A percentile compares a stretch with the other conserved stretches of the same genome.
Conservation (phyloP, 2,113 vertebrate species). For the Periophthalmus modestus region DNA sequence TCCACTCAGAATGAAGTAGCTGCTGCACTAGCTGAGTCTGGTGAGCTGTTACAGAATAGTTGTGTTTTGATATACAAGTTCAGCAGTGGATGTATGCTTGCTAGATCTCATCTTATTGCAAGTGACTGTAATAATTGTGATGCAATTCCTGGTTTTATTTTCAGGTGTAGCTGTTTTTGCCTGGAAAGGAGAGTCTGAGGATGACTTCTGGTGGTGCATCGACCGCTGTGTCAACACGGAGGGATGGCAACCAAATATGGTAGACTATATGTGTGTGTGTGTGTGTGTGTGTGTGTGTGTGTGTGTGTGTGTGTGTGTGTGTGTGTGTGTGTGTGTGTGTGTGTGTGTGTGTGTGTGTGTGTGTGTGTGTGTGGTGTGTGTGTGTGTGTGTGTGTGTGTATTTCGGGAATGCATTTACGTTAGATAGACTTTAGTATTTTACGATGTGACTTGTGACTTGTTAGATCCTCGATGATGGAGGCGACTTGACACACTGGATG, state of each 20-base stretch:
- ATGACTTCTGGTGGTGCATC: slow-evolving; percentile 99
- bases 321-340: no score
- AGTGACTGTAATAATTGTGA: no score
- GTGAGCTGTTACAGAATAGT: slow-evolving; percentile 32
- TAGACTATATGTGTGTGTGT: no score
- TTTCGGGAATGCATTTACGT: background rate
- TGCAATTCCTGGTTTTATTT: no score
- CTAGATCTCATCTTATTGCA: background rate
- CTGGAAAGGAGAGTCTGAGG: slow-evolving; percentile 99
- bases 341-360: no score
- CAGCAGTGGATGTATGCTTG: background rate
- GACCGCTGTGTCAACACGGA: slow-evolving; percentile 91
- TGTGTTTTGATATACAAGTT: background rate
- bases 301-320: no score
- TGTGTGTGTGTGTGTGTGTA: no score
- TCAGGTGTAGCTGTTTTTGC: slow-evolving; percentile 96
- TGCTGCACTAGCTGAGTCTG: slow-evolving; percentile 86
- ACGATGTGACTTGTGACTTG: background rate
- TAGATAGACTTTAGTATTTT: background rate
- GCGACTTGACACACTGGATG: slow-evolving; percentile 98
- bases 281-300: no score
- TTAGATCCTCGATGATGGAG: slow-evolving; percentile 97
- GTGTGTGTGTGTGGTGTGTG: no score
- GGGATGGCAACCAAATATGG: slow-evolving; percentile 98
- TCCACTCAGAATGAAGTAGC: slow-evolving; percentile 98